Percentiles rank a stretch among this genome's conserved stretches.
These are phyloP conservation scores for Drosophila pallidifrons DNA, from an alignment of 1,140 invertebrate species.

Conservation along the genomic window DNA sequence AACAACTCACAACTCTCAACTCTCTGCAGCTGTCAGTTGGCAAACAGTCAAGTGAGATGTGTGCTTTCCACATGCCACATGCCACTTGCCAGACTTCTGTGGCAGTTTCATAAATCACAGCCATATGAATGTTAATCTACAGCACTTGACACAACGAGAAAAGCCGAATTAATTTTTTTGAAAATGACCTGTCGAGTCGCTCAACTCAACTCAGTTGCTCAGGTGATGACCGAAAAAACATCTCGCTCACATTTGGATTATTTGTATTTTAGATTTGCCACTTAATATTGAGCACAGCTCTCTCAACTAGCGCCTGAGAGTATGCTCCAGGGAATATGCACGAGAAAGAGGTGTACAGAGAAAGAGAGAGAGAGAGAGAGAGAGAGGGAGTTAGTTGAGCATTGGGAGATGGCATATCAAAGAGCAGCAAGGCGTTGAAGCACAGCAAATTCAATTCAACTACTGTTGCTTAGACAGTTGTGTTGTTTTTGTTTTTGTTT, in stretches of 20 bases:
- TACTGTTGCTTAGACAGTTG: slow-evolving; percentile 70
- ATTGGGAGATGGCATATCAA: slow-evolving; percentile 58
- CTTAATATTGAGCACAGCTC: slow-evolving; percentile 39
- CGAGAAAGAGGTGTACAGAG: neutral
- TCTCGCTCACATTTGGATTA: slow-evolving; percentile 8
- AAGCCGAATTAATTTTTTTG: slow-evolving; percentile 50
- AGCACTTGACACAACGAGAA: slow-evolving; percentile 5
- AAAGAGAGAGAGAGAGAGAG: neutral
- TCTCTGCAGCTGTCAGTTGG: slow-evolving; percentile 72
- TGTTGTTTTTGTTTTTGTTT: slow-evolving; percentile 62
- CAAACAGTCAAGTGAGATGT: slow-evolving; percentile 11
- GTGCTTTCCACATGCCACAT: slow-evolving; percentile 1
- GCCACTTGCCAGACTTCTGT: slow-evolving; percentile 28
- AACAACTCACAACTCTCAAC: slow-evolving; percentile 41
- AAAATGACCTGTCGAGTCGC: slow-evolving; percentile 46
- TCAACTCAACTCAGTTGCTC: neutral
- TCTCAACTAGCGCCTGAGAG: slow-evolving; percentile 37
- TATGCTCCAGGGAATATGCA: slow-evolving; percentile 61
- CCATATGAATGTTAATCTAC: slow-evolving; percentile 54
- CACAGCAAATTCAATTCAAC: slow-evolving; percentile 80
- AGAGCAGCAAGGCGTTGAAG: slow-evolving; percentile 75
- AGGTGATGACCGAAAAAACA: slow-evolving; percentile 23
- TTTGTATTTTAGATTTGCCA: slow-evolving; percentile 13
- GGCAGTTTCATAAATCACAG: slow-evolving; percentile 66
- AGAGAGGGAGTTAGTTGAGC: neutral